These are phyloP conservation scores for Crotalus viridis DNA, from an alignment of 2,113 vertebrate species.

Conservation along the genomic window DNA sequence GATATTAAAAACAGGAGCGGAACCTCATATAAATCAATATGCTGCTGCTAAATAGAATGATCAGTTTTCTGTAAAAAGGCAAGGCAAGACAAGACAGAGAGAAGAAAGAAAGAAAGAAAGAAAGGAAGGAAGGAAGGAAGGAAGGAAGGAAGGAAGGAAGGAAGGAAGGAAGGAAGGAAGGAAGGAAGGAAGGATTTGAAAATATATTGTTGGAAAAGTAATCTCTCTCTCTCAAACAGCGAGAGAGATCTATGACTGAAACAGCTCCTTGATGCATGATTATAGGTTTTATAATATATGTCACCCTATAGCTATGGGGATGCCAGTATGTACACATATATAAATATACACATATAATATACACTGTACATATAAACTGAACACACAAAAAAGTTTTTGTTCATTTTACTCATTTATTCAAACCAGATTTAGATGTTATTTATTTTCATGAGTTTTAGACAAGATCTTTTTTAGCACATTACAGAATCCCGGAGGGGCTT, in stretches of 20 bases:
- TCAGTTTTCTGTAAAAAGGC: neutral
- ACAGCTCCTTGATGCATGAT: neutral
- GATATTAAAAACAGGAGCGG: neutral
- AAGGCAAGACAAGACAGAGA: neutral
- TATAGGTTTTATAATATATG: constrained; percentile 57
- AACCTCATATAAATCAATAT: neutral
- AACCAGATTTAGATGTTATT: constrained; percentile 62
- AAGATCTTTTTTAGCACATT: constrained; percentile 67
- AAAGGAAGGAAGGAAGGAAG: neutral
- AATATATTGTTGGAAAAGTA: neutral
- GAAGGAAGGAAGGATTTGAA: neutral
- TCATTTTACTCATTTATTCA: constrained; percentile 66
- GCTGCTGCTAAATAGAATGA: neutral
- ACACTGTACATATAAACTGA: constrained; percentile 39
- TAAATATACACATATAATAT: constrained; percentile 20
- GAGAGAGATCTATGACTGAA: neutral
- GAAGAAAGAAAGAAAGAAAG: neutral
- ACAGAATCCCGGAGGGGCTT: constrained; percentile 67
- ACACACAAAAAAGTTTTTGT: constrained; percentile 62
- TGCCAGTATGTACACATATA: constrained; percentile 31
- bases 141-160: neutral
- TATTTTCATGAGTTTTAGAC: constrained; percentile 67
- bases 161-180: neutral
- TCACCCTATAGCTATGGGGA: constrained; percentile 41
- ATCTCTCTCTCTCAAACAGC: neutral